Evolutionary conservation across 2,113 vertebrate genomes (phyloP).

Genomic region (Bagarius yarrelli): DNA sequence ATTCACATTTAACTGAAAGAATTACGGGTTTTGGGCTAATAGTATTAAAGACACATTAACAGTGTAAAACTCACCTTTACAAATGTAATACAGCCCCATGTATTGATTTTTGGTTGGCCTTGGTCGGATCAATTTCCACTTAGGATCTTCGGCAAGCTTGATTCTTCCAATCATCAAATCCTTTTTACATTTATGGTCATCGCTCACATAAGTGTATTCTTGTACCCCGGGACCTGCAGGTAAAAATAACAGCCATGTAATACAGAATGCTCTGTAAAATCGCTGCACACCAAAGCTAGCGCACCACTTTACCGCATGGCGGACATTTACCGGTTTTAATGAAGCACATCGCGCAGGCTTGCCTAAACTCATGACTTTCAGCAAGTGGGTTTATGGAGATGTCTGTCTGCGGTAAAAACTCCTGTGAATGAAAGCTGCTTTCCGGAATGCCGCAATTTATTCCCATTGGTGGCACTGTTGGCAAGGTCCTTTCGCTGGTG

Average conservation of each 20-base stretch:
- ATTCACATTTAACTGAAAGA: not conserved
- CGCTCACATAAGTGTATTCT: constrained; percentile 79
- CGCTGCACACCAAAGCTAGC: not conserved
- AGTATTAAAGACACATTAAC: too few species aligned
- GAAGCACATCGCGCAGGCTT: constrained; percentile 88
- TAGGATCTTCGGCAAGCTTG: constrained; percentile 80
- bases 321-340: constrained; percentile 82
- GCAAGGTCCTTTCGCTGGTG: constrained; percentile 66
- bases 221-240: constrained; percentile 81
- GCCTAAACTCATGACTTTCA: constrained; percentile 89
- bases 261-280: not conserved
- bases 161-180: constrained; percentile 89
- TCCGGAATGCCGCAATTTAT: constrained; percentile 72
- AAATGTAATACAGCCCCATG: constrained; percentile 96
- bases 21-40: not conserved
- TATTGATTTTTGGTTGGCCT: constrained; percentile 95
- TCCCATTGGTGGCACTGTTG: constrained; percentile 73
- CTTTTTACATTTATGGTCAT: constrained; percentile 96
- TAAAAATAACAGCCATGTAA: not conserved
- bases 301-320: not conserved
- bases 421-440: constrained; percentile 43
- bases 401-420: constrained; percentile 58
- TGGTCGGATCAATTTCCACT: constrained; percentile 92
- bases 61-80: constrained; percentile 83
- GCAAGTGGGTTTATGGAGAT: constrained; percentile 82